A percentile compares a stretch with the other conserved stretches of the same genome.
Conservation (phyloP, 2,113 vertebrate species). For the Bostrychus sinensis region DNA sequence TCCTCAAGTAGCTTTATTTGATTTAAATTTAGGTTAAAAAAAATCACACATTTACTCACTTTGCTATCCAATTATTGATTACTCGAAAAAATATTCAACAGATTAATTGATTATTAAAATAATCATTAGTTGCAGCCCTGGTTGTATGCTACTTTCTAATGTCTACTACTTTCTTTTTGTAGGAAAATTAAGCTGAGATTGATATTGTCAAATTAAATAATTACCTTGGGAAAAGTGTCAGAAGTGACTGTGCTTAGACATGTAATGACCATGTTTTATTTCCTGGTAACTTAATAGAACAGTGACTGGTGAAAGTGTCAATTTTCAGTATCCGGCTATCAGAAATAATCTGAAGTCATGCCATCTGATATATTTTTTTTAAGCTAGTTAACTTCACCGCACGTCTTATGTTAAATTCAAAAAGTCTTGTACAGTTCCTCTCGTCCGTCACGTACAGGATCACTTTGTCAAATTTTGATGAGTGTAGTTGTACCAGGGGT, state of each 20-base stretch:
- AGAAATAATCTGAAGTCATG: not conserved
- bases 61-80: too few species aligned
- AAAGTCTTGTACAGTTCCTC: not conserved
- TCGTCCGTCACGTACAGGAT: not conserved
- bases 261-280: not conserved
- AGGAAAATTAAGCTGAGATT: too few species aligned
- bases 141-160: too few species aligned
- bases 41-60: too few species aligned
- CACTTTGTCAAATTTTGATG: constrained; percentile 2
- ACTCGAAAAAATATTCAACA: too few species aligned
- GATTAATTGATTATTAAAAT: too few species aligned
- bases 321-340: constrained; percentile 1
- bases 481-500: constrained; percentile 16
- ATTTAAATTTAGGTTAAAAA: too few species aligned
- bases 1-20: too few species aligned
- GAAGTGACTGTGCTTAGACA: not conserved
- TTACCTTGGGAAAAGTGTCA: not conserved
- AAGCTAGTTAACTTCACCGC: too few species aligned
- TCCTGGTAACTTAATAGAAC: not conserved
- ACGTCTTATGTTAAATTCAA: not conserved
- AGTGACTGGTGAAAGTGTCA: not conserved
- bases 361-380: not conserved
- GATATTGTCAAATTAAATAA: too few species aligned
- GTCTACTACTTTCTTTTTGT: too few species aligned
- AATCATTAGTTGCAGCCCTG: too few species aligned